Percentiles rank a stretch among this genome's conserved stretches.
phyloP scores from a whole-genome alignment of 2,888 invertebrate species.

The Brachyptera risi region DNA sequence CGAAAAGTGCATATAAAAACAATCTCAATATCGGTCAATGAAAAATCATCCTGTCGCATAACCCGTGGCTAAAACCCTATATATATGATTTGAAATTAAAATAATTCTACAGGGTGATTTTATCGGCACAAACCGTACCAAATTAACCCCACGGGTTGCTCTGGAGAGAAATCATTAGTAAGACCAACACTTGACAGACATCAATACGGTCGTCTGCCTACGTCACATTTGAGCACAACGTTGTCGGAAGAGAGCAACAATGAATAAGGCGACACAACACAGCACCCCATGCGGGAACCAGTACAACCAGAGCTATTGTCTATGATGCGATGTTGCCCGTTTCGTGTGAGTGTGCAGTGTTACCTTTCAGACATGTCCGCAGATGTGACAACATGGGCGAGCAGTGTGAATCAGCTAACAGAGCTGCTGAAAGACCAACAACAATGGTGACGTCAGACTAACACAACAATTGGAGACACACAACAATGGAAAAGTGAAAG shows the following conservation, averaged over 20 bases:
- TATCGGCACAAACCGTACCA: too few species aligned
- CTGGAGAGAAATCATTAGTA: too few species aligned
- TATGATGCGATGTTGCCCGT: not conserved
- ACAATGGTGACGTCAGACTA: constrained; percentile 19
- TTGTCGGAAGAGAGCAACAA: not conserved
- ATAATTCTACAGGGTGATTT: too few species aligned
- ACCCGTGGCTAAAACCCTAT: too few species aligned
- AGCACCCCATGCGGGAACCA: constrained; percentile 12
- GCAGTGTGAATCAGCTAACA: constrained; percentile 29
- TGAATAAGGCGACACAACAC: constrained; percentile 1
- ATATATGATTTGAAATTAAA: too few species aligned
- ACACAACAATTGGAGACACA: constrained; percentile 14
- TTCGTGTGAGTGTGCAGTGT: constrained; percentile 21
- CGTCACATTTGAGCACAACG: too few species aligned
- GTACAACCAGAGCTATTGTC: not conserved
- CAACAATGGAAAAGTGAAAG: not conserved
- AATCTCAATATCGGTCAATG: too few species aligned
- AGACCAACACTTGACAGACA: too few species aligned
- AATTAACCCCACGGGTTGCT: too few species aligned
- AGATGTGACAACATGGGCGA: constrained; percentile 36
- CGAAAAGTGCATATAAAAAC: too few species aligned
- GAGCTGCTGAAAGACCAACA: constrained; percentile 30
- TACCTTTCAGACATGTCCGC: constrained; percentile 40
- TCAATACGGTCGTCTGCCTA: too few species aligned
- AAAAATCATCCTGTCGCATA: too few species aligned